Evolutionary conservation across 2,888 invertebrate genomes (phyloP), one percentile per base, ranked within the genome.

Genomic region (Drosophila borborema): DNA sequence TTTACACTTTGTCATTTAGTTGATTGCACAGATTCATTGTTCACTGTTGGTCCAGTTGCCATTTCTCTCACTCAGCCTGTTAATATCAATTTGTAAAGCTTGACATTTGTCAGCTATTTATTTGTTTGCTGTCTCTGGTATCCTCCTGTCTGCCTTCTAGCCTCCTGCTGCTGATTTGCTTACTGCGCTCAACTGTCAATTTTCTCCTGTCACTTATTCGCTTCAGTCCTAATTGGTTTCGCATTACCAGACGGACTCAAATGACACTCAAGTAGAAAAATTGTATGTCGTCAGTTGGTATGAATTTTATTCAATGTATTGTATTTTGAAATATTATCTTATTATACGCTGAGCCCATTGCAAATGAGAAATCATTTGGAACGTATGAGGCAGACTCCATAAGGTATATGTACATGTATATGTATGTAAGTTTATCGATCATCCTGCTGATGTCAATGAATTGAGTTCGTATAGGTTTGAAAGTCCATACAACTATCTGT

Each of bases 201-300:
- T 81, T 85, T 75, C 61, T 83, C 54, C 68, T 70, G 71, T 59
- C 72, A 71, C 69, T 77, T 79, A 71, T 83, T 46, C 8, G 70
- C 75, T 69, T 77, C 80, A 84, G 71, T 84, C 80, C 84, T 89
- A 86, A 86, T 86, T 86, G 86, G 86, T 73, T 77, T 86, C 81
- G 59, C 81, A 81, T 84, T 82, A 86, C 84, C 72, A 51, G 60
- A 61, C 48, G 38, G 62, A 58, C 64, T 65, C 61, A 3, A 49
- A 28, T 28, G 31, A 31, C 28, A 31, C 48, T 28, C 16, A 31
- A 28, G 31, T 72, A 16, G 36, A 53, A 8, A 20, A 53, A 53
- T 53, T 16, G 4, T 18, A 9, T 20, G 20, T 53, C 36, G 4
- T 38, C 8, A 36, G 8, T 38, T 5, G 18, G 34, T 20, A 14